These are phyloP conservation scores for Morelia viridis DNA, from an alignment of 2,797 vertebrate species.

Conservation along the genomic window DNA sequence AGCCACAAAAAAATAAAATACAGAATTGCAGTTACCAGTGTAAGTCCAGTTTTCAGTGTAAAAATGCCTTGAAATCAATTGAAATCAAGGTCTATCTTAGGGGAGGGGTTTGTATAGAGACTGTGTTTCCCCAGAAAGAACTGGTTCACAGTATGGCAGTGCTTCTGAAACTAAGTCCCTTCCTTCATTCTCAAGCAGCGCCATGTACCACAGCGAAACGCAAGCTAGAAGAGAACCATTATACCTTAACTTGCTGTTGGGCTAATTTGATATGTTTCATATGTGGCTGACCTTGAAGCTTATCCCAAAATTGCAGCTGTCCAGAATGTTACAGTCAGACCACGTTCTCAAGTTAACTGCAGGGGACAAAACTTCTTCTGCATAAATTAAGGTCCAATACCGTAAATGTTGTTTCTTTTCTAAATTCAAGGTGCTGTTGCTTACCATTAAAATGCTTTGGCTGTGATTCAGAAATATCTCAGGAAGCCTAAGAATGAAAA, in stretches of 20 bases:
- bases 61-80: background rate
- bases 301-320: background rate
- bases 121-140: too few relatives aligned
- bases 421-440: background rate
- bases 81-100: too few relatives aligned
- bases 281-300: background rate
- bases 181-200: too few relatives aligned
- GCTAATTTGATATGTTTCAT: background rate
- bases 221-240: too few relatives aligned
- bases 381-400: background rate
- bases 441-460: background rate
- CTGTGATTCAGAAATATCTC: background rate
- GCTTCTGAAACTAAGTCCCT: too few relatives aligned
- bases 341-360: background rate
- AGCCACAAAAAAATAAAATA: background rate
- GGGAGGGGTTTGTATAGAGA: too few relatives aligned
- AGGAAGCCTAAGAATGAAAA: background rate
- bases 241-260: background rate
- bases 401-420: background rate
- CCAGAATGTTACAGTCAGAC: background rate
- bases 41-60: background rate
- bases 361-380: background rate
- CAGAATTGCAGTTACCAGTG: background rate
- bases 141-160: too few relatives aligned
- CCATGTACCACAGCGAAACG: too few relatives aligned